Conservation (phyloP, 2,797 vertebrate genomes). For the Sylvilagus floridanus region DNA sequence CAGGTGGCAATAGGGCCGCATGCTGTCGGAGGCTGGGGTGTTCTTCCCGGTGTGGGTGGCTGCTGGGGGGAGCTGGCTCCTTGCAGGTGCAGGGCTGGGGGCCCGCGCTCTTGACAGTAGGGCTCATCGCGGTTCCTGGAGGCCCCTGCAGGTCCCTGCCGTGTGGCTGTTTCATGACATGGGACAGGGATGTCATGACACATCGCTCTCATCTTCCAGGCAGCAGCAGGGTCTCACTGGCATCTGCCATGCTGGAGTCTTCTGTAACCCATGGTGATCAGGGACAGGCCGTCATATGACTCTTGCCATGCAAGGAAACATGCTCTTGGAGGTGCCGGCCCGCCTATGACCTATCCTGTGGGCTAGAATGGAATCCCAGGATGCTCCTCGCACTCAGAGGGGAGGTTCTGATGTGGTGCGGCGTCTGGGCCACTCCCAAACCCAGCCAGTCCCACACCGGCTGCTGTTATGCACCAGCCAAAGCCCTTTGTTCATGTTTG, state of each 20-base stretch:
- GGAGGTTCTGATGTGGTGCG: too few relatives aligned
- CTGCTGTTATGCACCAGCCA: background rate
- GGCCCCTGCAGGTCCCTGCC: background rate
- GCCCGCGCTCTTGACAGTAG: background rate
- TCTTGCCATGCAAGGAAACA: accelerated
- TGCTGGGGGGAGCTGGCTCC: background rate
- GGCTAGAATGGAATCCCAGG: background rate
- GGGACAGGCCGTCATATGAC: background rate
- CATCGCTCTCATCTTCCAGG: background rate
- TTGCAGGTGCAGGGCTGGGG: background rate
- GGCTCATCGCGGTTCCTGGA: background rate
- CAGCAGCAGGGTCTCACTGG: background rate
- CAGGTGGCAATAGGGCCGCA: too few relatives aligned
- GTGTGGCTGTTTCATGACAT: accelerated
- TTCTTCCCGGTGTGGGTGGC: background rate
- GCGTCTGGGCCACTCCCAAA: background rate
- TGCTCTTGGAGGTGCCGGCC: too few relatives aligned
- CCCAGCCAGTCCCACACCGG: background rate
- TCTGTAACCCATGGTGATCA: accelerated
- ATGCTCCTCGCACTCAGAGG: background rate
- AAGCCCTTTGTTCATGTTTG: background rate
- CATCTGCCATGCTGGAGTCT: background rate
- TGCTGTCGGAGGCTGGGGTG: background rate
- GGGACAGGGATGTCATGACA: background rate
- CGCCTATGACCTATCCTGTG: background rate